Evolutionary conservation across 2,888 invertebrate genomes (phyloP).

Genomic region (Adela reaumurella): DNA sequence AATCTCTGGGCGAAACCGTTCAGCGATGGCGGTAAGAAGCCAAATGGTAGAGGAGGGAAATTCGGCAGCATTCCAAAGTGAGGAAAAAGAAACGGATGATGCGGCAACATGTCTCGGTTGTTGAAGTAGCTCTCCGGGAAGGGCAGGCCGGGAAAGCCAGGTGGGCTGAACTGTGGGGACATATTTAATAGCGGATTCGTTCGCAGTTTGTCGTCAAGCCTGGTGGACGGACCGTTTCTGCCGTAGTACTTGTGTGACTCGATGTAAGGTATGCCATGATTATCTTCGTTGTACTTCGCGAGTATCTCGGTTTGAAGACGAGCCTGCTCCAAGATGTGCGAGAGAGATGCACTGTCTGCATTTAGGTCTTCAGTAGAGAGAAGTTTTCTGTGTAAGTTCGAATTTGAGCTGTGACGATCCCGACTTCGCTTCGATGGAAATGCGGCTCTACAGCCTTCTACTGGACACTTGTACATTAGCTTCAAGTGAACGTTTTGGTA

Average conservation of each 20-base stretch:
- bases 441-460: constrained; percentile 92
- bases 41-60: constrained; percentile 42
- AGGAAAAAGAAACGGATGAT: constrained; percentile 44
- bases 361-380: constrained; percentile 64
- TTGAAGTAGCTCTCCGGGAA: constrained; percentile 38
- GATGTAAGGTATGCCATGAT: constrained; percentile 55
- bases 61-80: constrained; percentile 49
- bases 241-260: constrained; percentile 48
- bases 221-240: constrained; percentile 24
- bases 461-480: constrained; percentile 91
- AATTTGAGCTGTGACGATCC: constrained; percentile 89
- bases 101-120: constrained; percentile 38
- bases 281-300: constrained; percentile 72
- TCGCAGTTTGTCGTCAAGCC: constrained; percentile 26
- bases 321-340: constrained; percentile 52
- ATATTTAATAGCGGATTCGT: constrained; percentile 21
- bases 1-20: constrained; percentile 39
- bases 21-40: constrained; percentile 40
- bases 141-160: constrained; percentile 31
- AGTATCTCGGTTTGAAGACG: constrained; percentile 76
- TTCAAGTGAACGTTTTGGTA: constrained; percentile 95
- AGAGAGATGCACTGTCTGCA: constrained; percentile 33
- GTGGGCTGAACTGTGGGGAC: constrained; percentile 27
- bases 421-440: constrained; percentile 91
- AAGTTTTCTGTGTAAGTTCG: constrained; percentile 86